Base-by-base conservation (phyloP, 2,888 invertebrate species). In the Diarsia brunnea region DNA sequence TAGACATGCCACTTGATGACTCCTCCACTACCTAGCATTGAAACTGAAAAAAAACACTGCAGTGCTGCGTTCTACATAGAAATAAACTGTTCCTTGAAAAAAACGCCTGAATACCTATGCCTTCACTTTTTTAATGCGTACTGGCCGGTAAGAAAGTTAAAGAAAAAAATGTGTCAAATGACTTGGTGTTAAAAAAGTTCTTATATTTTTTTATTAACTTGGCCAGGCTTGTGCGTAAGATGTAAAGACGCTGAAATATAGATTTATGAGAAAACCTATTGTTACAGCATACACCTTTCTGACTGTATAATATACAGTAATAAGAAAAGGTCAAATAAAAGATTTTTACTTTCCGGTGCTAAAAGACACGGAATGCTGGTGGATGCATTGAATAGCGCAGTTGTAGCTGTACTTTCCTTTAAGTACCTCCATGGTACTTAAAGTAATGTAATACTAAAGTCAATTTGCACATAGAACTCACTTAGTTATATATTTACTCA, bases 1-100 rank as follows among this genome's bases (percentile, higher is more conserved):
- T 94, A 94, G 93, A 95, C 92, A 93, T 90, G 94, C 92, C 94
- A 95, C 95, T 95, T 95, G 94, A 95, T 95, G 95, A 94, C 94
- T 95, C 93, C 93, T 92, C 89, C 93, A 89, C 89, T 89, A 88
- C 88, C 78, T 88, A 85, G 91, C 91, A 93, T 93, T 92, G 93
- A 94, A 91, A 91, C 88, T 90, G 87, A 84, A 91, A 90, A n/a
- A 91, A 89, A 92, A 82, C 84, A 78, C 84, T 73, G 78, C 53
- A 69, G 61, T 12, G 47, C 75, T 70, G 64, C 67, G 68, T 73
- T 74, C 53, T 69, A 72, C 67, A 79, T 71, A 66, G n/a, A 81
- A 75, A 79, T 61, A n/a, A n/a, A 70, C 7, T 19, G 75, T 70
- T 84, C 60, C 69, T 73, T 75, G 47, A 14, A 10, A 55, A 64